Evolutionary conservation across 1,140 invertebrate genomes (phyloP), one percentile per base, ranked within the genome.

Genomic region (Brachionus angularis): DNA sequence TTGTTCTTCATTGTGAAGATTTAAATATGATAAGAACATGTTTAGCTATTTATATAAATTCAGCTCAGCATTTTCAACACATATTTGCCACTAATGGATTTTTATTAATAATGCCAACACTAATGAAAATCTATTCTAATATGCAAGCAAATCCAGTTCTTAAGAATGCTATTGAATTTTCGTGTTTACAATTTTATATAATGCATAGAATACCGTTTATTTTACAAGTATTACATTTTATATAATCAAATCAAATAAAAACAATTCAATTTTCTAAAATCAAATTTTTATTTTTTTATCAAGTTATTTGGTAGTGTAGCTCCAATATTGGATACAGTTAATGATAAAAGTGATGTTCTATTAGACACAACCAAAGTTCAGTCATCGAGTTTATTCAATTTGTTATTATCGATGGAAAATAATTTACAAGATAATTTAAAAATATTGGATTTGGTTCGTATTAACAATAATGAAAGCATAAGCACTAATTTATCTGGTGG

Each of bases 231-330:
- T 31, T 34, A n/a, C 47, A n/a, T 36, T 18, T 3, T 10, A 14
- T 27, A 62, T 55, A 10, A 18, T 62, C n/a, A n/a, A n/a, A n/a
- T n/a, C n/a, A n/a, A n/a, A n/a, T n/a, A n/a, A n/a, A n/a, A n/a
- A n/a, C n/a, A n/a, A n/a, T n/a, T n/a, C n/a, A n/a, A n/a, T 71
- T n/a, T 27, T 34, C 8, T 50, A 27, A 8, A 33, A 12, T 14
- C 33, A 10, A 34, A 46, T 67, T 23, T 49, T 33, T 34, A 29
- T 55, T 52, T 72, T 29, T 44, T 72, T 73, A 75, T 80, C 5
- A 91, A 99, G 86, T 95, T 98, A 92, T 98, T 98, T 83, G 96
- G 96, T 5, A 94, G 91, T 49, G 89, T 96, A 2, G 96, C 96
- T 0, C 89, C 93, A 1, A 91, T 98, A 76, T 84, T 98, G 31